Evolutionary conservation across 2,888 invertebrate genomes (phyloP).

Genomic region (Craniophora ligustri): DNA sequence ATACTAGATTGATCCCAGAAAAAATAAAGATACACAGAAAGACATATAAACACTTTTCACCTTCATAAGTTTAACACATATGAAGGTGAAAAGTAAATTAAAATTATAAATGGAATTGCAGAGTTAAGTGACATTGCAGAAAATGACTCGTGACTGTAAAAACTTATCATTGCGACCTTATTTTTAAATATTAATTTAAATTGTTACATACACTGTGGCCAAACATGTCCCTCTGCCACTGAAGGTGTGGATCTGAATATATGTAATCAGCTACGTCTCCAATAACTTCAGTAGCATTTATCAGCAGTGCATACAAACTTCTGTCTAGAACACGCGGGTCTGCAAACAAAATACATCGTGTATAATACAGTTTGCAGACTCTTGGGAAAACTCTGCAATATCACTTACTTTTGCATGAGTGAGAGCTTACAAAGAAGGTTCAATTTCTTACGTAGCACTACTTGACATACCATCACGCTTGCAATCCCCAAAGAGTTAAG

Average conservation of each 20-base stretch:
- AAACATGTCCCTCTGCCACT: slow-evolving; percentile 65
- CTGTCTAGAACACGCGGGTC: slow-evolving; percentile 58
- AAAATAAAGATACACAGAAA: too few relatives aligned
- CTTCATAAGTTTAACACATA: too few relatives aligned
- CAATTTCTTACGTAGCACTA: too few relatives aligned
- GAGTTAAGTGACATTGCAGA: slow-evolving; percentile 40
- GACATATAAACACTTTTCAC: too few relatives aligned
- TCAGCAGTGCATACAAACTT: slow-evolving; percentile 63
- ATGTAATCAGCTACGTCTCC: slow-evolving; percentile 62
- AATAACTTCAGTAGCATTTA: slow-evolving; percentile 63
- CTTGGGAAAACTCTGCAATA: slow-evolving; percentile 32
- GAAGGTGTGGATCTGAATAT: slow-evolving; percentile 58
- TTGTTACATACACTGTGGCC: slow-evolving; percentile 69
- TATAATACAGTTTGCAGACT: slow-evolving; percentile 48
- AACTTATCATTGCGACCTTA: neutral
- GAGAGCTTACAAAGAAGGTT: neutral
- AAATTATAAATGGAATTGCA: neutral
- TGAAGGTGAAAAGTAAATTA: too few relatives aligned
- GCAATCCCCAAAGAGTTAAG: too few relatives aligned
- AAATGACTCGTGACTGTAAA: slow-evolving; percentile 1
- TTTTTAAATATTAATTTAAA: neutral
- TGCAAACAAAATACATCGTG: slow-evolving; percentile 59
- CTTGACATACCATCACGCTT: too few relatives aligned
- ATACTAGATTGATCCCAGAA: too few relatives aligned
- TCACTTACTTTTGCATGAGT: slow-evolving; percentile 15